Evolutionary conservation across 2,113 vertebrate genomes (phyloP).

Genomic region (Petaurus breviceps): DNA sequence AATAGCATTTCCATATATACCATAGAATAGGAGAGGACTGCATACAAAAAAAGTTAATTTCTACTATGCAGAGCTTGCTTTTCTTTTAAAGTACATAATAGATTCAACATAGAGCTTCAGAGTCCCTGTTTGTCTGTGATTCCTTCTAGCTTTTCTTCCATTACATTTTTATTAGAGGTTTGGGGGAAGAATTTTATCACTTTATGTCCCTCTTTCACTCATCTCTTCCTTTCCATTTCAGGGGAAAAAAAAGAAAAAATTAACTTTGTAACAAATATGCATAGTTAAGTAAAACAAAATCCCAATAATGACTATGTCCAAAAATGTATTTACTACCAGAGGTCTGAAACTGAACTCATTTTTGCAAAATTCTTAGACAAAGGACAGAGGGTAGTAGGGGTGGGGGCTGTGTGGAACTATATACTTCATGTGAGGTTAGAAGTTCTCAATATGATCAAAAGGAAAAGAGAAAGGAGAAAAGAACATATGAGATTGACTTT

Average conservation of each 20-base stretch:
- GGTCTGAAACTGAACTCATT: slow-evolving; percentile 27
- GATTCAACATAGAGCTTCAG: neutral
- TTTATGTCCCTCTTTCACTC: neutral
- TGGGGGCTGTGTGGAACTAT: slow-evolving; percentile 40
- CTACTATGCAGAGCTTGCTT: neutral
- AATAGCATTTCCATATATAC: neutral
- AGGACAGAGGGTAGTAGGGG: neutral
- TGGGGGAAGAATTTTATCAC: neutral
- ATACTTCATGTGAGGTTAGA: neutral
- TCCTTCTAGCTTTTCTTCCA: neutral
- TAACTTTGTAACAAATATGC: neutral
- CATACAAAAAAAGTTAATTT: neutral
- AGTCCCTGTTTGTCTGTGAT: neutral
- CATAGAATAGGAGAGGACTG: neutral
- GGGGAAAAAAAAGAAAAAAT: neutral
- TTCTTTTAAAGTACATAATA: neutral
- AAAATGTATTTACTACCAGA: neutral
- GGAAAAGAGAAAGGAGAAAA: neutral
- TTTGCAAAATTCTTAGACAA: slow-evolving; percentile 7
- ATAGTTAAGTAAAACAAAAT: neutral
- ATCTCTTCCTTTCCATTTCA: neutral
- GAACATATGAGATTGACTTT: neutral
- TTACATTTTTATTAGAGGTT: neutral
- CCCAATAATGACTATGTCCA: neutral
- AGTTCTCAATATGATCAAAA: neutral